Base-by-base conservation (phyloP, 2,888 invertebrate species). In the Sphinx pinastri region DNA sequence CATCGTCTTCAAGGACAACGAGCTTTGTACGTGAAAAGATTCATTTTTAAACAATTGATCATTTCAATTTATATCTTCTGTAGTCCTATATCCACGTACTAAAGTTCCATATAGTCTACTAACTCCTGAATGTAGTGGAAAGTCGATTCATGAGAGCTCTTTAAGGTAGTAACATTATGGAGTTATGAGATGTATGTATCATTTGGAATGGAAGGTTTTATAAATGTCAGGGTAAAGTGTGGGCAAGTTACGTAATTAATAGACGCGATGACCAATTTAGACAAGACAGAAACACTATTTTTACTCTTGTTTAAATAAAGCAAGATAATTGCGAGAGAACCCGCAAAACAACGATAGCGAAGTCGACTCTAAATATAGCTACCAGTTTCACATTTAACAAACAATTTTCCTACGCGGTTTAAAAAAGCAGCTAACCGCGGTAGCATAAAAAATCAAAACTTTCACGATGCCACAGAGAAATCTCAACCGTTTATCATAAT, bases 1-100 rank as follows among this genome's bases (percentile, higher is more conserved):
- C 70, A 58, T 60, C 70, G 69, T 54, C 69, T 71, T 72, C 74
- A 79, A 80, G 79, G 81, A 73, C 59, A 69, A 63, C 16, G 19
- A 45, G 13, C 49, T 54, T 16, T 60, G 19, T 12, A 63, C 38
- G 14, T 19, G 38, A 51, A 49, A 60, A 49, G n/a, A n/a, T 38
- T 60, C 25, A 25, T 25, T 13, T 57, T 57, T 19, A 12, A 57
- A 57, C 57, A 12, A 25, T 57, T 12, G 25, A 13, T 12, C 12
- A 19, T 11, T 19, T 25, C 1, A 38, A 38, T 55, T 55, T 16
- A n/a, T 55, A n/a, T 55, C 16, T 25, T 25, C 2, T 25, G 54
- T 19, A 16, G 16, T 55, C 11, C 14, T 38, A 38, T 38, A 25
- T 25, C 25, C 8, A 38, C 38, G 38, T 38, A 38, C 38, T 38